These are phyloP conservation scores for Prietella phreatophila DNA, from an alignment of 2,113 vertebrate genomes.

Conservation along the genomic window DNA sequence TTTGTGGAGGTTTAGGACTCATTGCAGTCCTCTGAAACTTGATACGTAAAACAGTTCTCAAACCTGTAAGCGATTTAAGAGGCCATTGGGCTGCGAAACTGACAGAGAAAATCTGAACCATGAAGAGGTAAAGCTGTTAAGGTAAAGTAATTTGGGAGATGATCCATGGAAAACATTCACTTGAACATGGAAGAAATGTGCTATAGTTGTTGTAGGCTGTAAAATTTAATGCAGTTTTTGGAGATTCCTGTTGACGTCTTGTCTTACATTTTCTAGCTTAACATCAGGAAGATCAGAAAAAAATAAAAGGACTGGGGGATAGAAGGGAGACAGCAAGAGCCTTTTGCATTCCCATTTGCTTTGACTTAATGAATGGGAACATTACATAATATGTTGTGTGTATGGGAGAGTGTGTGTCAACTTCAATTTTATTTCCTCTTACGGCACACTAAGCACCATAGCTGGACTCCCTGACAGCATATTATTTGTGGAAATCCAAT, in stretches of 20 bases:
- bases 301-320: slow-evolving; percentile 33
- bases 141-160: slow-evolving; percentile 21
- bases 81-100: slow-evolving; percentile 32
- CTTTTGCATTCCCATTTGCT: slow-evolving; percentile 2
- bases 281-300: background rate
- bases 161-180: slow-evolving; percentile 31
- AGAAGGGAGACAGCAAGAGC: slow-evolving; percentile 7
- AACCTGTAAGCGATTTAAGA: slow-evolving; percentile 37
- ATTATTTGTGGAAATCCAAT: slow-evolving; percentile 51
- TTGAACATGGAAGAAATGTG: slow-evolving; percentile 5
- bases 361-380: slow-evolving; percentile 33
- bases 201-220: background rate
- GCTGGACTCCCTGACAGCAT: slow-evolving; percentile 41
- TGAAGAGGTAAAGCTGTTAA: slow-evolving; percentile 20
- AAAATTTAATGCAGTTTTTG: background rate
- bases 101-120: slow-evolving; percentile 52
- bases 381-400: slow-evolving; percentile 32
- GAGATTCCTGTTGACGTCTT: background rate
- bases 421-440: slow-evolving; percentile 44
- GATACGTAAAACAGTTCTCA: slow-evolving; percentile 15
- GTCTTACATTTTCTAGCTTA: background rate
- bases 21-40: background rate
- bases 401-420: slow-evolving; percentile 33
- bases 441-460: slow-evolving; percentile 21
- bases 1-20: slow-evolving; percentile 15